Base-by-base conservation (phyloP, 2,797 vertebrate species). In the Rousettus madagascariensis region DNA sequence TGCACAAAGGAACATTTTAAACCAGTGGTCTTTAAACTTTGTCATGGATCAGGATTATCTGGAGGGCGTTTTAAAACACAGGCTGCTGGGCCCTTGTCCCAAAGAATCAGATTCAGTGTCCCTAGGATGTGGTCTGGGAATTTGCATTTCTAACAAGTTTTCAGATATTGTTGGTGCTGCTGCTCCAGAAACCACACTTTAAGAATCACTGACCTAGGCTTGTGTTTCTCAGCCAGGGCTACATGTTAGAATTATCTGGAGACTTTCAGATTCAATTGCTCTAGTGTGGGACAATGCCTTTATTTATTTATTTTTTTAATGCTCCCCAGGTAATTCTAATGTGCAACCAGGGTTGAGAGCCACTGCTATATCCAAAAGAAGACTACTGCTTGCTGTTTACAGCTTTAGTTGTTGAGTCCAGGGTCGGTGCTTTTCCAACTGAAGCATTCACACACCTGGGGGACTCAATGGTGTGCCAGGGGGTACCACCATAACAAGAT, bases 381-480 rank as follows among this genome's bases (percentile, higher is more conserved):
- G 65, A 80, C 30, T 26, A 22, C 26, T 83, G 61, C 61, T 63
- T 86, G 15, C 74, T 68, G 5, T 69, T 77, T 46, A 49, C 4
- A 49, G 79, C 55, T 36, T 86, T n/a, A 43, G 53, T 82, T 53
- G 59, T 75, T 55, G 30, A 90, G 16, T 38, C 36, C 26, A 46
- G 0, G 5, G 2, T 84, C 36, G 8, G 11, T 85, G 38, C 82
- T 66, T 87, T 53, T 71, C 61, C 33, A 53, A 4, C 2, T 11
- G 46, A 61, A 24, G 24, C 0, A 0, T 83, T 49, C 33, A 16
- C n/a, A 33, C 38, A 12, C 12, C 0, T 0, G 0, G 33, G 41
- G 33, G 46, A 13, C 36, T 41, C 36, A 41, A 5, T 51, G 19
- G 15, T 16, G 9, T 49, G n/a, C 59, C 16, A 30, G 4, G 3